phyloP scores from a whole-genome alignment of 2,797 vertebrate species.

The Arctocebus calabarensis region DNA sequence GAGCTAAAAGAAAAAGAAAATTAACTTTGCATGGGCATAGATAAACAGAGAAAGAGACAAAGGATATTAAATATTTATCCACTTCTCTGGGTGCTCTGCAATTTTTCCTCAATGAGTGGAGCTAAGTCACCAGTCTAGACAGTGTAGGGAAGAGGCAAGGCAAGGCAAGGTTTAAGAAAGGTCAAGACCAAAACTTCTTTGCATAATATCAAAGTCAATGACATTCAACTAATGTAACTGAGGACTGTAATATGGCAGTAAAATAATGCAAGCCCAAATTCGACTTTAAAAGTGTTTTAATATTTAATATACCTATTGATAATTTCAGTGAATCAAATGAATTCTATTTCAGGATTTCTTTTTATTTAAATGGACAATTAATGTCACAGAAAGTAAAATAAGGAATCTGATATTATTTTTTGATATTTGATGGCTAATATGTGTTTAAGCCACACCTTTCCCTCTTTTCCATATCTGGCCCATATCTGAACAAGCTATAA shows the following conservation, averaged over 20 bases:
- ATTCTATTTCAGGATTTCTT: neutral
- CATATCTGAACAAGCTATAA: neutral
- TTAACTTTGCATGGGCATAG: neutral
- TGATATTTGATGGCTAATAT: neutral
- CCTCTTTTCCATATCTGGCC: neutral
- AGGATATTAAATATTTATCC: neutral
- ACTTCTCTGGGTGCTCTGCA: neutral
- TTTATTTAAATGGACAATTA: slow-evolving; percentile 56
- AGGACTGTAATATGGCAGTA: neutral
- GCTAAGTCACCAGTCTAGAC: neutral
- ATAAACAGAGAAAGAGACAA: neutral
- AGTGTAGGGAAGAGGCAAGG: neutral
- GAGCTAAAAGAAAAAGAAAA: neutral
- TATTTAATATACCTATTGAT: neutral
- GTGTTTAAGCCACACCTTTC: neutral
- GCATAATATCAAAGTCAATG: neutral
- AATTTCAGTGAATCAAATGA: neutral
- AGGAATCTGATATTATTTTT: neutral
- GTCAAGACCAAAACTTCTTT: neutral
- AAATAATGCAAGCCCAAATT: neutral
- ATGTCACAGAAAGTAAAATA: neutral
- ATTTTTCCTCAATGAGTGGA: neutral
- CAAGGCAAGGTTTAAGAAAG: neutral
- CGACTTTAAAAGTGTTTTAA: neutral
- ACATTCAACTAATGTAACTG: neutral